phyloP scores from a whole-genome alignment of 2,888 invertebrate species.

The Erebia epiphron region DNA sequence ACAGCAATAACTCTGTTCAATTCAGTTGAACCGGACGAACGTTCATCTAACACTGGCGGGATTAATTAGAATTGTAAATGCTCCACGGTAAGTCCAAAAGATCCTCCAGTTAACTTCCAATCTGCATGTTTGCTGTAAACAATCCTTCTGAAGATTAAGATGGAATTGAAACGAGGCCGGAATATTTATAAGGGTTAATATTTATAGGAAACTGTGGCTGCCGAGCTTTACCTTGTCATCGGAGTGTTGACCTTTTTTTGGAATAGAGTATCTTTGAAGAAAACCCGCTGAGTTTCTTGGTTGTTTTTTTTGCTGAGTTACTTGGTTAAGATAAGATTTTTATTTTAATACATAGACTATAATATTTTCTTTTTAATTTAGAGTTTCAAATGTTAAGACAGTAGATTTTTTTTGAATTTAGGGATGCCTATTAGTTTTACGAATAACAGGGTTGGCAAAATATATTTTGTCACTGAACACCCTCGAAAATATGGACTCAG shows the following conservation, averaged over 20 bases:
- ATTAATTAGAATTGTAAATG: conserved; percentile 81
- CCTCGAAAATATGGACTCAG: too few species aligned
- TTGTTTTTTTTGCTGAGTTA: too few species aligned
- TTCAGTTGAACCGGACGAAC: conserved; percentile 64
- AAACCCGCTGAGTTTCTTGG: not conserved
- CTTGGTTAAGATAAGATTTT: too few species aligned
- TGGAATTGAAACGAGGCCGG: conserved; percentile 63
- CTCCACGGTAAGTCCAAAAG: conserved; percentile 58
- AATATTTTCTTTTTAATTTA: too few species aligned
- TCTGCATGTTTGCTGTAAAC: conserved; percentile 79
- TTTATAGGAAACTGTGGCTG: conserved; percentile 45
- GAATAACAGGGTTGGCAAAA: too few species aligned
- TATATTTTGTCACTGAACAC: too few species aligned
- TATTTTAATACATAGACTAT: too few species aligned
- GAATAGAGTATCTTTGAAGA: not conserved
- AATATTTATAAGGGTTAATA: conserved; percentile 73
- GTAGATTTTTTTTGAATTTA: too few species aligned
- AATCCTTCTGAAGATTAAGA: conserved; percentile 79
- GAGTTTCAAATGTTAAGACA: too few species aligned
- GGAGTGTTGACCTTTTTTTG: conserved; percentile 18
- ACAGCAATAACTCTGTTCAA: conserved; percentile 60
- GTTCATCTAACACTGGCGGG: conserved; percentile 67
- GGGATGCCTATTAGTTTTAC: too few species aligned
- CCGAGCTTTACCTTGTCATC: conserved; percentile 23
- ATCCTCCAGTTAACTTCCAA: conserved; percentile 75